Evolutionary conservation across 2,113 vertebrate genomes (phyloP).

Genomic region (Ciconia boyciana): DNA sequence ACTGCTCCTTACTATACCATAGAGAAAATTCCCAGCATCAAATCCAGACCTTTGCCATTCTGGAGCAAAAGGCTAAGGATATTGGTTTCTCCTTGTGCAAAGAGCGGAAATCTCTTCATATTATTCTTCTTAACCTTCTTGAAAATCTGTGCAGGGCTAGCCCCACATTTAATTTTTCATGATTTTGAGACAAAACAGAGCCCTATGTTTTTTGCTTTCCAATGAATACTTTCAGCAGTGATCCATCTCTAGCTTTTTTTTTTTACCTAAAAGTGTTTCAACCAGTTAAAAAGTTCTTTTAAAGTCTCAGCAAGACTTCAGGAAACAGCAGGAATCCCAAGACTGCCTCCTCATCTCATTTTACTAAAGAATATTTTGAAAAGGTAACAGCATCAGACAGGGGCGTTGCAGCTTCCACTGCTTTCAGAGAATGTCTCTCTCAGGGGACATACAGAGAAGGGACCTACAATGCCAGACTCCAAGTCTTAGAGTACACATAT

Average conservation of each 20-base stretch:
- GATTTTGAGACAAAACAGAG: neutral
- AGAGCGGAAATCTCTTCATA: neutral
- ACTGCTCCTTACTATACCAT: neutral
- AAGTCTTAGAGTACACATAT: neutral
- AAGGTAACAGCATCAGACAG: neutral
- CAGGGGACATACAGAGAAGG: neutral
- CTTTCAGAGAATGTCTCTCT: neutral
- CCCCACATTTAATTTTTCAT: neutral
- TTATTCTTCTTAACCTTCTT: neutral
- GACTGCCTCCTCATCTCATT: accelerated
- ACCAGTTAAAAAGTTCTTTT: neutral
- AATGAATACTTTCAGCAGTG: neutral
- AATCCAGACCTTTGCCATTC: neutral
- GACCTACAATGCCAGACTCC: neutral
- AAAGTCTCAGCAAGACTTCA: neutral
- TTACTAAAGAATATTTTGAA: neutral
- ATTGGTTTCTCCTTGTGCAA: neutral
- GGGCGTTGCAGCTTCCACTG: neutral
- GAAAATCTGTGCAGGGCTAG: neutral
- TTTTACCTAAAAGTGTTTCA: neutral
- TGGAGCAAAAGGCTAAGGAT: neutral
- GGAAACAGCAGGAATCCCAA: neutral
- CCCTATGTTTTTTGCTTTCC: neutral
- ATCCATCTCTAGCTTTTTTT: neutral
- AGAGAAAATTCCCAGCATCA: neutral